phyloP scores from a whole-genome alignment of 2,113 vertebrate species.

The Nyctereutes procyonoides region DNA sequence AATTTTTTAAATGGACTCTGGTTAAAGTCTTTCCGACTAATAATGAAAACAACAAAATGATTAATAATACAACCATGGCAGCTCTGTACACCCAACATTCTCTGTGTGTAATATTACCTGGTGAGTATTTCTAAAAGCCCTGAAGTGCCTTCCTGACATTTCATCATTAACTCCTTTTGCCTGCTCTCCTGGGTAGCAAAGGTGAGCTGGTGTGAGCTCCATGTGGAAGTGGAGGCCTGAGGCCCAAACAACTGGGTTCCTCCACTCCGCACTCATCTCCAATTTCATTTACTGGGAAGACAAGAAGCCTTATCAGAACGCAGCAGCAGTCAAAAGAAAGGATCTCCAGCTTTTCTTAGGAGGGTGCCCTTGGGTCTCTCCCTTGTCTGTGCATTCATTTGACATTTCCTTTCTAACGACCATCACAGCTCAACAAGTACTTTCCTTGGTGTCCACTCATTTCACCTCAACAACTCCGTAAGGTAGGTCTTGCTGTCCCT shows the following conservation, averaged over 20 bases:
- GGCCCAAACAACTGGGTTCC: neutral
- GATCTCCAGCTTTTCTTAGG: neutral
- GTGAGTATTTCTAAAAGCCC: neutral
- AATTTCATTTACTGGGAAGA: neutral
- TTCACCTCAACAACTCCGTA: neutral
- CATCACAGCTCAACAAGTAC: neutral
- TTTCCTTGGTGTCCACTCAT: neutral
- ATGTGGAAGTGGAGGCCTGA: neutral
- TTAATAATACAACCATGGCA: neutral
- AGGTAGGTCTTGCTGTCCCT: neutral
- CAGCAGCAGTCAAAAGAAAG: neutral
- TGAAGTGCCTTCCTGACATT: neutral
- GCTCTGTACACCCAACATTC: neutral
- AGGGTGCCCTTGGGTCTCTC: neutral
- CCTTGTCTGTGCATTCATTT: accelerated
- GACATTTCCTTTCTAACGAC: neutral
- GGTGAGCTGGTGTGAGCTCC: neutral
- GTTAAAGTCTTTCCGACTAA: slow-evolving; percentile 38
- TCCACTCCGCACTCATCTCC: neutral
- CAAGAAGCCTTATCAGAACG: neutral
- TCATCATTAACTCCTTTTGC: slow-evolving; percentile 3
- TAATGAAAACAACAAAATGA: slow-evolving; percentile 10
- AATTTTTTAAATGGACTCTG: neutral
- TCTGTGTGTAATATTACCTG: neutral
- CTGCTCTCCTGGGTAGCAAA: neutral